phyloP scores from a whole-genome alignment of 2,797 vertebrate species.

The Anguilla megastoma region DNA sequence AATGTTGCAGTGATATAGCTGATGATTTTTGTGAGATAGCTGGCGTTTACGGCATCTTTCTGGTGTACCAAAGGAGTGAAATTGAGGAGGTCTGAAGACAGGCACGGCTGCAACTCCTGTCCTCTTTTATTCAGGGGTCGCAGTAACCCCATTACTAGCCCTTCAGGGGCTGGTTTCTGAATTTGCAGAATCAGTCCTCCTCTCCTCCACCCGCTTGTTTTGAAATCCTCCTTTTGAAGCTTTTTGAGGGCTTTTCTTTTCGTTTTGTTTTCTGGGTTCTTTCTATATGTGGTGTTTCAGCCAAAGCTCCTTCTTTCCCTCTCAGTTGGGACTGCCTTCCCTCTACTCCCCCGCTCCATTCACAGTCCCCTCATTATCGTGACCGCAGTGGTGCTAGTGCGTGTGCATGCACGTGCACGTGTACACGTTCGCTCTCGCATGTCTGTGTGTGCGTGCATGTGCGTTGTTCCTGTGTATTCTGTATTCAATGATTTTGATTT shows the following conservation, averaged over 20 bases:
- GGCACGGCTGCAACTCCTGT: not conserved
- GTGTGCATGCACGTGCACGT: conserved; percentile 14
- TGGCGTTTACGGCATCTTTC: not conserved
- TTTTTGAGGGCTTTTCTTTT: conserved; percentile 38
- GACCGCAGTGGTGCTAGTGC: not conserved
- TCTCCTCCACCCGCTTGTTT: conserved; percentile 33
- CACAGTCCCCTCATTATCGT: conserved; percentile 8
- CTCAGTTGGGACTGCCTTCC: conserved; percentile 19
- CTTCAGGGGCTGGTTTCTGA: conserved; percentile 7
- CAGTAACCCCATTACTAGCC: conserved; percentile 7
- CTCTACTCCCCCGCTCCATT: conserved; percentile 22
- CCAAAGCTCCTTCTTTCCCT: conserved; percentile 9
- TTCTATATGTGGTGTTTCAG: not conserved
- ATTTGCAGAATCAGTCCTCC: conserved; percentile 15
- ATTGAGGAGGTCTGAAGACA: not conserved
- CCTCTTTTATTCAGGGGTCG: not conserved
- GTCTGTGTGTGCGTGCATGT: conserved; percentile 38
- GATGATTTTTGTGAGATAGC: not conserved
- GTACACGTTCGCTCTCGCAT: not conserved
- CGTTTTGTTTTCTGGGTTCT: not conserved
- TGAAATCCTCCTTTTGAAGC: conserved; percentile 12
- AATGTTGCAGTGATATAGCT: not conserved
- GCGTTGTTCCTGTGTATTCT: conserved; percentile 63
- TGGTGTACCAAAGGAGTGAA: not conserved
- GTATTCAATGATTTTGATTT: conserved; percentile 37